Percentiles rank a stretch among this genome's conserved stretches.
Evolutionary conservation across 2,797 vertebrate species (phyloP).

Genomic region (Ctenochaetus hawaiiensis): DNA sequence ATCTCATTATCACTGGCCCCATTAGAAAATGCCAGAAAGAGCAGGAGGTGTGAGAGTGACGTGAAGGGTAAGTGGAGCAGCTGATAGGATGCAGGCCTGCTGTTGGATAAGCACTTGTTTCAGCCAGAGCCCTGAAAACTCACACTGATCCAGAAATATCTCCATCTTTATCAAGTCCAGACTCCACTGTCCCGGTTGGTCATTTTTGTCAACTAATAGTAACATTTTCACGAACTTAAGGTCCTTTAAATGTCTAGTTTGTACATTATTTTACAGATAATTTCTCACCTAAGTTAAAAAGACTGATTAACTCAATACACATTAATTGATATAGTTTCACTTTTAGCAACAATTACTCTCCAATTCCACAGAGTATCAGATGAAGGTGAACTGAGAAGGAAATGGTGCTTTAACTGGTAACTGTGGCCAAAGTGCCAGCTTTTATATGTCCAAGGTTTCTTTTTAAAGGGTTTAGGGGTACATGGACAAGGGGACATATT

Average conservation of each 20-base stretch:
- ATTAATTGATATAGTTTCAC: too few species aligned
- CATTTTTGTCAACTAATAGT: background rate
- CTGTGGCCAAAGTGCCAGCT: too few species aligned
- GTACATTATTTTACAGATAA: background rate
- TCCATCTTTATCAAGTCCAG: slow-evolving; percentile 14
- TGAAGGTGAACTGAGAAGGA: too few species aligned
- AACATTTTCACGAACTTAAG: background rate
- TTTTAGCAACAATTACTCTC: background rate
- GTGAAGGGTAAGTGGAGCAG: slow-evolving; percentile 16
- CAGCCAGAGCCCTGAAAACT: slow-evolving; percentile 46
- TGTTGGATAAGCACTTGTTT: slow-evolving; percentile 37
- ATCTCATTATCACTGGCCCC: slow-evolving; percentile 57
- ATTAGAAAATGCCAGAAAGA: slow-evolving; percentile 37
- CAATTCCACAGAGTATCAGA: too few species aligned
- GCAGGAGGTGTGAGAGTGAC: slow-evolving; percentile 49
- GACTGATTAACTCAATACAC: background rate
- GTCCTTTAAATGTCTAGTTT: slow-evolving; percentile 2
- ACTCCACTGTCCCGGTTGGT: background rate
- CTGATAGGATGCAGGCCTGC: slow-evolving; percentile 57
- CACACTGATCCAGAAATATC: slow-evolving; percentile 45
- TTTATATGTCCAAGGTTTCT: too few species aligned
- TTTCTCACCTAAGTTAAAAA: background rate
- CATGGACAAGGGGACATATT: slow-evolving; percentile 31
- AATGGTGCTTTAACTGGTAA: too few species aligned
- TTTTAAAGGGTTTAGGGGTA: too few species aligned